Evolutionary conservation across 1,140 invertebrate species (phyloP).

Genomic region (Bombus picipes): DNA sequence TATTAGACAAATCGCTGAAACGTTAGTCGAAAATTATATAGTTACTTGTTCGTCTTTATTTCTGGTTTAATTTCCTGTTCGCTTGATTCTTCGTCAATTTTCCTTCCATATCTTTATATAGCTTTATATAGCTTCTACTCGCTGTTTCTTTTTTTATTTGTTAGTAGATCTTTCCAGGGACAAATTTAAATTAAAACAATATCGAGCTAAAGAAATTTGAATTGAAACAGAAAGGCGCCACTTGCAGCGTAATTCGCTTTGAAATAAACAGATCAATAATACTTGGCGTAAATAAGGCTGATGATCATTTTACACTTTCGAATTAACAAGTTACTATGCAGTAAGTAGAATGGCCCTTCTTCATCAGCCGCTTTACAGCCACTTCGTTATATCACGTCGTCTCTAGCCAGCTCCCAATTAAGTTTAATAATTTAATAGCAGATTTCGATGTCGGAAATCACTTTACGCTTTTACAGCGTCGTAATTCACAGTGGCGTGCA

Average conservation of each 20-base stretch:
- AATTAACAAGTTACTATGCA: neutral
- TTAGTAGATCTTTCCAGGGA: too few species aligned
- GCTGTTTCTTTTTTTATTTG: too few species aligned
- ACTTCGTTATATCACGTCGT: neutral
- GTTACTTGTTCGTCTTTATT: neutral
- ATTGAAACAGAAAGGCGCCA: too few species aligned
- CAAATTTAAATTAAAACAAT: too few species aligned
- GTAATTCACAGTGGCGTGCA: neutral
- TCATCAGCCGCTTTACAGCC: neutral
- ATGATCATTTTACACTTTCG: neutral
- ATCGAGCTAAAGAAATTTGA: too few species aligned
- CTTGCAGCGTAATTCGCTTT: too few species aligned
- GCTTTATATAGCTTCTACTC: too few species aligned
- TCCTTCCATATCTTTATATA: neutral
- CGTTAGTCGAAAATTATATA: neutral
- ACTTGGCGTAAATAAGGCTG: too few species aligned
- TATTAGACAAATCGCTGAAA: neutral
- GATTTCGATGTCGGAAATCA: neutral
- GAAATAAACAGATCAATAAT: too few species aligned
- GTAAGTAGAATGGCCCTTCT: neutral
- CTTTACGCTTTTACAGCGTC: neutral
- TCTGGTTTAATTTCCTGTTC: neutral
- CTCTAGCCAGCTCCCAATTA: neutral
- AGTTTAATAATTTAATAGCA: constrained; percentile 20
- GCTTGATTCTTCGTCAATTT: neutral